Conservation (phyloP, 2,113 vertebrate species). For the Dicrurus megarhynchus region DNA sequence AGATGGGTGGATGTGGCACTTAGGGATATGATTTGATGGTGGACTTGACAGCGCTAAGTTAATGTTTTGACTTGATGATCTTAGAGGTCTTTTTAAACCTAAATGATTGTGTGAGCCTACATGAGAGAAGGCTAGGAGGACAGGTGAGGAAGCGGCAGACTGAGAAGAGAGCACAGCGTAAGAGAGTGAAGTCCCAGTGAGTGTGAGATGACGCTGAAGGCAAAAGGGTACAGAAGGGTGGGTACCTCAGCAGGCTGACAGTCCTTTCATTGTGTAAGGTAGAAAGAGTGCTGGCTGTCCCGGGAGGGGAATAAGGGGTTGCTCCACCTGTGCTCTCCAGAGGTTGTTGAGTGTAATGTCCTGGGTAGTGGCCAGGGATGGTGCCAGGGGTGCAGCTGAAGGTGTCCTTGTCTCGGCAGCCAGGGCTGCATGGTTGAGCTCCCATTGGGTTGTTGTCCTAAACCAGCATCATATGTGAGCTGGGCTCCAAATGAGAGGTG, state of each 20-base stretch:
- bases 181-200: accelerated
- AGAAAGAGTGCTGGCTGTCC: neutral
- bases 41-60: neutral
- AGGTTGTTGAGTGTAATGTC: accelerated
- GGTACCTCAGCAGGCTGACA: neutral
- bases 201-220: neutral
- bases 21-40: neutral
- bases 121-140: neutral
- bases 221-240: neutral
- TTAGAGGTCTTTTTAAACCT: neutral
- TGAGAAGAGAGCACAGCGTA: neutral
- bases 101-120: neutral
- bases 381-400: neutral
- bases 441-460: neutral
- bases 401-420: accelerated
- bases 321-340: neutral
- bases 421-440: neutral
- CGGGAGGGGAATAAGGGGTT: neutral
- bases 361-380: neutral
- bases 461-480: accelerated
- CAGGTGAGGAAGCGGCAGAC: neutral
- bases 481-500: neutral
- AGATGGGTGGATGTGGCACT: neutral
- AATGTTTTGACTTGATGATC: neutral
- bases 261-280: neutral